These are phyloP conservation scores for Elysia crispata DNA, from an alignment of 2,888 invertebrate species.

Conservation along the genomic window DNA sequence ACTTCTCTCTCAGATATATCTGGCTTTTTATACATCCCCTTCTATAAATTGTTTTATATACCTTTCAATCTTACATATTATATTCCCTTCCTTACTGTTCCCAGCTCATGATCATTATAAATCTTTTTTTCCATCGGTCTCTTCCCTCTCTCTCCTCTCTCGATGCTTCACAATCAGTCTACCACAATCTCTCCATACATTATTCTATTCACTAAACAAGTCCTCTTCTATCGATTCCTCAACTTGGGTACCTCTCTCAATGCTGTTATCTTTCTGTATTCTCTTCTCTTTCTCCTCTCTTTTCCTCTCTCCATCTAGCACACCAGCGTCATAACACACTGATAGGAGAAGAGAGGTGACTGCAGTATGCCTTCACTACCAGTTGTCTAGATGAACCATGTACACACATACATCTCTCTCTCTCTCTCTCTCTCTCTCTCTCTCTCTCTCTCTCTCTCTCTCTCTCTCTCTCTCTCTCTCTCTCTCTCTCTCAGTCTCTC, in stretches of 20 bases:
- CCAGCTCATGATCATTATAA: not conserved
- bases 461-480: not conserved
- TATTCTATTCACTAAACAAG: not conserved
- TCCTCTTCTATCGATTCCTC: not conserved
- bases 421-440: conserved; percentile 19
- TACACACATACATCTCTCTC: not conserved
- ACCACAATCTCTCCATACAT: conserved; percentile 22
- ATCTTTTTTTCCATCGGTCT: not conserved
- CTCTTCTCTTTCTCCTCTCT: conserved; percentile 12
- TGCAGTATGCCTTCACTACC: not conserved
- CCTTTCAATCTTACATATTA: no score
- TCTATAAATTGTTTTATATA: not conserved
- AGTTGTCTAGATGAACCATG: not conserved
- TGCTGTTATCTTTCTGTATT: conserved; percentile 21
- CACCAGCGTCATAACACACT: not conserved
- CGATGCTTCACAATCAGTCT: conserved; percentile 10
- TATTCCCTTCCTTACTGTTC: not conserved
- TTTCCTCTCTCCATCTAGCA: conserved; percentile 9
- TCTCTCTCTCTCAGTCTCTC: not conserved
- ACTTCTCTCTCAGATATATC: not conserved
- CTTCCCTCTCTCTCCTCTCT: not conserved
- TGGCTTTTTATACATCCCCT: conserved; percentile 26
- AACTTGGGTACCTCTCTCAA: conserved; percentile 28
- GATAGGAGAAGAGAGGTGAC: not conserved
- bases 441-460: not conserved